Base-by-base conservation (phyloP, 2,888 invertebrate species). In the Bhutanitis thaidina region DNA sequence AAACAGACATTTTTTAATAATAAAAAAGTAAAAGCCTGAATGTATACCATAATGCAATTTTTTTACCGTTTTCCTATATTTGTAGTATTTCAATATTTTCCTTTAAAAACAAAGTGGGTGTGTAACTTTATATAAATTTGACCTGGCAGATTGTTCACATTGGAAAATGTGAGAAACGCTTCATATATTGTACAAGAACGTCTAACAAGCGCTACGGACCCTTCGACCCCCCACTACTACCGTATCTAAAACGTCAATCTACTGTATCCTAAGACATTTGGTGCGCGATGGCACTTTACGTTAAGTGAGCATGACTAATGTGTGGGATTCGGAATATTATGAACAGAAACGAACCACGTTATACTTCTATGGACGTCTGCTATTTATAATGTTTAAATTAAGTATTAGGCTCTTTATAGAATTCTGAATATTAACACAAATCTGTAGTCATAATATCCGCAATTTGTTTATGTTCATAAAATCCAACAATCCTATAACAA, bases 231-330 rank as follows among this genome's bases (percentile, higher is more conserved):
- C 8, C 13, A 20, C 44, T 38, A 14, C 49, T 43, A 39, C n/a
- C 27, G 7, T 32, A 32, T 12, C 12, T 15, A 49, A 43, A 37
- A 39, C 39, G 14, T 32, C 27, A 13, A 41, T 32, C 13, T 20
- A 40, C 8, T 27, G 40, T 46, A 46, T 20, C 12, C 51, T 61
- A 59, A 70, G 65, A 70, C 68, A 69, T 71, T 74, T 75, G 77
- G 74, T 74, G 79, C 71, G 69, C 74, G 56, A 78, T 79, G 79
- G 79, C 79, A 79, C 79, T 53, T 45, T 52, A 45, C 40, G 29
- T 40, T 62, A 58, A 58, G 62, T 62, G 61, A 63, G 55, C 45
- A 39, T 54, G 43, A 57, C 54, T 51, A 52, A 46, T 34, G n/a
- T 20, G 16, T n/a, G 35, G 36, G 10, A 38, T 16, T 13, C 5